phyloP scores from a whole-genome alignment of 53 echinoderm and acorn worm genomes.

The Luidia sarsii region DNA sequence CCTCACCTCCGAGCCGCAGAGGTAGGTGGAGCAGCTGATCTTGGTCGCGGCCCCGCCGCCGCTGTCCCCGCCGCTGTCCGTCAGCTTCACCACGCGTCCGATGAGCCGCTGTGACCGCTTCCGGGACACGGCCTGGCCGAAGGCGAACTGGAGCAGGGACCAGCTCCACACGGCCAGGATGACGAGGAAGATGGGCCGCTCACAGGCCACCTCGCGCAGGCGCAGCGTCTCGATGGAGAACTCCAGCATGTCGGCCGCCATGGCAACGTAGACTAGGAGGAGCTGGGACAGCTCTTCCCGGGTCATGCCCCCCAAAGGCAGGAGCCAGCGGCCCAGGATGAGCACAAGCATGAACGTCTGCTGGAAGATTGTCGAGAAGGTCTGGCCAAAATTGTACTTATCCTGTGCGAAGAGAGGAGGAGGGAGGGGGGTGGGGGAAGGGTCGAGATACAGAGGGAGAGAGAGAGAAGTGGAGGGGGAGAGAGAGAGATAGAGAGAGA shows the following conservation, averaged over 20 bases:
- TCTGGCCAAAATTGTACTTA: constrained; percentile 61
- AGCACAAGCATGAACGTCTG: constrained; percentile 68
- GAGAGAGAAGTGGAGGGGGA: too few species aligned
- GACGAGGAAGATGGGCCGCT: constrained; percentile 5
- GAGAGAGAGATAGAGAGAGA: too few species aligned
- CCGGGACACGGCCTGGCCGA: constrained; percentile 49
- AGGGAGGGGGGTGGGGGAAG: too few species aligned
- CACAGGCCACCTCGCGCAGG: constrained; percentile 55
- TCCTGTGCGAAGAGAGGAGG: constrained; percentile 28
- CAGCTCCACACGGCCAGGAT: constrained; percentile 62
- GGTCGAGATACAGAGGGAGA: too few species aligned
- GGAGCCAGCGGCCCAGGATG: constrained; percentile 63
- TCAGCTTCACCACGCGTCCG: constrained; percentile 27
- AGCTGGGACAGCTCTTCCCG: constrained; percentile 66
- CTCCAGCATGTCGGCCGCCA: constrained; percentile 81
- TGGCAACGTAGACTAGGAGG: constrained; percentile 57
- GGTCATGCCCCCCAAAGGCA: constrained; percentile 66
- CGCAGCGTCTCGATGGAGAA: constrained; percentile 66
- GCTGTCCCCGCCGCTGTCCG: too few species aligned
- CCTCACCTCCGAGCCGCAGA: constrained; percentile 70
- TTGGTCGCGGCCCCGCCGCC: neutral
- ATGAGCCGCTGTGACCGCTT: constrained; percentile 23
- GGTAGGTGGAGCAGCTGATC: constrained; percentile 1
- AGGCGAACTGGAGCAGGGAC: constrained; percentile 62
- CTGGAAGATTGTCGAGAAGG: constrained; percentile 60